A percentile compares a stretch with the other conserved stretches of the same genome.
Conservation (phyloP, 2,797 vertebrate genomes). For the Chlorospingus flavigularis region DNA sequence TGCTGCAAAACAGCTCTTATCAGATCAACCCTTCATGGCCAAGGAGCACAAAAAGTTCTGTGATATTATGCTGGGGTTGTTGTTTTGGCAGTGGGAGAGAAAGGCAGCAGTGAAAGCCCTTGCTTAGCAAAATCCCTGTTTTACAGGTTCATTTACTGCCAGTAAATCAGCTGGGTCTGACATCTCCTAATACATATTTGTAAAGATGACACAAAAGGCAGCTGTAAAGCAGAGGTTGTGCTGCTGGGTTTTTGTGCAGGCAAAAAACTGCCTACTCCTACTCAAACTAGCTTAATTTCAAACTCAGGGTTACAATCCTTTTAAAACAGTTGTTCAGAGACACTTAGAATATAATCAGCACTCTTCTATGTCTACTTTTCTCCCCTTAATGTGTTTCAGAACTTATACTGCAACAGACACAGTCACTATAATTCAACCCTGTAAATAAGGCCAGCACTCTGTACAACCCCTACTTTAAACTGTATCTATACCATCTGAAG, state of each 20-base stretch:
- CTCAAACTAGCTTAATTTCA: neutral
- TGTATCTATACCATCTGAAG: neutral
- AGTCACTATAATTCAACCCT: neutral
- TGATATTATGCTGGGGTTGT: neutral
- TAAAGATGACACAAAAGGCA: neutral
- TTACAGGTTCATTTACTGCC: neutral
- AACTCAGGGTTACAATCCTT: neutral
- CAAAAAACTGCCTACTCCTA: neutral
- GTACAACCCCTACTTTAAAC: neutral
- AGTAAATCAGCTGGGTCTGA: neutral
- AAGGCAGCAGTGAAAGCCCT: neutral
- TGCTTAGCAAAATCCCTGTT: neutral
- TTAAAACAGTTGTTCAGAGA: neutral
- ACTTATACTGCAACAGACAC: neutral
- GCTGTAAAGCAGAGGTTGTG: neutral
- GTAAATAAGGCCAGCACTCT: neutral
- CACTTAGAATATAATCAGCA: neutral
- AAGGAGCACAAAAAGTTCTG: neutral
- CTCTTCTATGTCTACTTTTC: neutral
- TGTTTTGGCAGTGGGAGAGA: neutral
- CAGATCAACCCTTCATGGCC: neutral
- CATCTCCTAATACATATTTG: neutral
- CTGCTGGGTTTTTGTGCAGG: neutral
- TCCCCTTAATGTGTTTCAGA: neutral
- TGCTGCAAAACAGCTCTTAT: neutral